Conservation (phyloP, 1,140 invertebrate genomes). For the Aplysia californica region DNA sequence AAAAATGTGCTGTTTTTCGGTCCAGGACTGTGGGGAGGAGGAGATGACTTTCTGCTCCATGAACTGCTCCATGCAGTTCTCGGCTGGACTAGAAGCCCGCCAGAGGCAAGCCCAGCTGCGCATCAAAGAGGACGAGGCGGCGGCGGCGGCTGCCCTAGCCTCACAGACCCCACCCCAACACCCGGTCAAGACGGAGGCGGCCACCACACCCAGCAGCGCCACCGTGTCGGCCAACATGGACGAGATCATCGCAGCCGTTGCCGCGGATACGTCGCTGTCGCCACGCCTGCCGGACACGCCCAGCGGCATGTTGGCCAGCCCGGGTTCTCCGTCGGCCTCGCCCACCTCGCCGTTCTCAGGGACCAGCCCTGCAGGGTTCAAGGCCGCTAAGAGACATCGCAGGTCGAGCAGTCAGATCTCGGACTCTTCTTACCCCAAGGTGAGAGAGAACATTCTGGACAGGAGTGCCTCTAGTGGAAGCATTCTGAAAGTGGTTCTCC, state of each 20-base stretch:
- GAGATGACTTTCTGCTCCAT: conserved; percentile 81
- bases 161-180: conserved; percentile 12
- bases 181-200: conserved; percentile 37
- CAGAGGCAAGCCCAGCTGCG: conserved; percentile 35
- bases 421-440: conserved; percentile 16
- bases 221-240: conserved; percentile 22
- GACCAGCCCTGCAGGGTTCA: neutral
- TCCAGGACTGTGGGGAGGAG: conserved; percentile 63
- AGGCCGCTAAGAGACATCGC: conserved; percentile 19
- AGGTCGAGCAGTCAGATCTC: conserved; percentile 26
- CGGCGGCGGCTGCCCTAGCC: conserved; percentile 55
- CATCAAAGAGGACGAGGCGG: conserved; percentile 74
- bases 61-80: conserved; percentile 86
- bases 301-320: conserved; percentile 36
- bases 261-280: conserved; percentile 15
- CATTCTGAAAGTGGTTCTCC: too few species aligned
- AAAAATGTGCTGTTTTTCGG: too few species aligned
- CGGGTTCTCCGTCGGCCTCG: conserved; percentile 37
- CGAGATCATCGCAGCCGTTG: conserved; percentile 23
- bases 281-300: conserved; percentile 12
- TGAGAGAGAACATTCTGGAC: too few species aligned
- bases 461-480: too few species aligned
- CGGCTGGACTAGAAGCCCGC: conserved; percentile 74
- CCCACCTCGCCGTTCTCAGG: neutral
- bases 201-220: conserved; percentile 23